Conservation (phyloP, 2,113 vertebrate species). For the Columba janthina region DNA sequence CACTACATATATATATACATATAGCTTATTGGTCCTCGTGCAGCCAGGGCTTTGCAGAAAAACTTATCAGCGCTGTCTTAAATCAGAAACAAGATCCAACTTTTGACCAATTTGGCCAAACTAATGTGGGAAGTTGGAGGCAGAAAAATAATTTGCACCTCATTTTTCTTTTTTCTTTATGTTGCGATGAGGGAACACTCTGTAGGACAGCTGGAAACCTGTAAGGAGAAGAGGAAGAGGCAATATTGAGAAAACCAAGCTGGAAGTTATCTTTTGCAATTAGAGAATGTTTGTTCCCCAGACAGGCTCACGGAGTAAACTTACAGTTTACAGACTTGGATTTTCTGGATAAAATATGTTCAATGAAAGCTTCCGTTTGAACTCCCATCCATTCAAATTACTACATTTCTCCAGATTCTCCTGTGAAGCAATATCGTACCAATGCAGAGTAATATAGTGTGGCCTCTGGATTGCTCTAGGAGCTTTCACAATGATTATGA, state of each 20-base stretch:
- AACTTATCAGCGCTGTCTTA: not conserved
- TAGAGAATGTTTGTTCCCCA: not conserved
- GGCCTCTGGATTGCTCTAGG: conserved; percentile 27
- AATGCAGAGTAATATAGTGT: not conserved
- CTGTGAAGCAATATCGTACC: not conserved
- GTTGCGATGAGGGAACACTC: not conserved
- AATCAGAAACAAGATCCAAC: not conserved
- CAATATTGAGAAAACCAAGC: not conserved
- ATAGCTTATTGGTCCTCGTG: not conserved
- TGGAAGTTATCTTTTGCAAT: conserved; percentile 1
- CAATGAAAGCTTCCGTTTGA: not conserved
- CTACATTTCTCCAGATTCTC: conserved; percentile 1
- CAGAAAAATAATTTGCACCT: not conserved
- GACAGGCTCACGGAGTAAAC: not conserved
- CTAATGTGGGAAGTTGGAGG: not conserved
- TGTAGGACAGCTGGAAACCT: not conserved
- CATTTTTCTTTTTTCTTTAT: not conserved
- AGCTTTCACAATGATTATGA: conserved; percentile 24
- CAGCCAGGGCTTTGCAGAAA: not conserved
- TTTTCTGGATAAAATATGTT: not conserved
- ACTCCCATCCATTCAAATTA: conserved; percentile 25
- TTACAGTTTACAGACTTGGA: not conserved
- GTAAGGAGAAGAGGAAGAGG: not conserved
- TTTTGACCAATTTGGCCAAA: not conserved
- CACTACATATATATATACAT: not conserved